Evolutionary conservation across 2,888 invertebrate genomes (phyloP).

Genomic region (Lymantria dispar): DNA sequence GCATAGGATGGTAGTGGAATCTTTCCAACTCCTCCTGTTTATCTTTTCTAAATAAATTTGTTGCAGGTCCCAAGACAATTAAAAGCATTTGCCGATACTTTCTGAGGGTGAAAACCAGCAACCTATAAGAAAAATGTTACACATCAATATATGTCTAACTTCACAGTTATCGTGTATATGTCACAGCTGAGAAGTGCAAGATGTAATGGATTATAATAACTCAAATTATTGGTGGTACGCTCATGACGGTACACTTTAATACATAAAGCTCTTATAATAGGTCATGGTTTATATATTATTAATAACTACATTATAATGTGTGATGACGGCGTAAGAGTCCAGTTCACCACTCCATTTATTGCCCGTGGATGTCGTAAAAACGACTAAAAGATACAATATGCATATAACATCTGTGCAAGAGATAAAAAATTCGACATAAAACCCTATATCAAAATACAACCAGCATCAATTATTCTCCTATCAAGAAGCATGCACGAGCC

Average conservation of each 20-base stretch:
- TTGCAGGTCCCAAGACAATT: too few relatives aligned
- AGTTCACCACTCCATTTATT: background rate
- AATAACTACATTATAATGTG: background rate
- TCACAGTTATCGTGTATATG: background rate
- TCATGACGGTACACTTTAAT: constrained; percentile 4
- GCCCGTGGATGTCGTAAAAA: background rate
- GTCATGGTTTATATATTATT: constrained; percentile 3
- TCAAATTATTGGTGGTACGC: constrained; percentile 6
- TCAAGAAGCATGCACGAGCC: too few relatives aligned
- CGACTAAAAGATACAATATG: background rate
- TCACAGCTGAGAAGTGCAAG: constrained; percentile 10
- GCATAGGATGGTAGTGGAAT: too few relatives aligned
- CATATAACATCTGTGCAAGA: too few relatives aligned
- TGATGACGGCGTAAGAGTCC: background rate
- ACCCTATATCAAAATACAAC: too few relatives aligned
- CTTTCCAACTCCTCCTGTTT: too few relatives aligned
- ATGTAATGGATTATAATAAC: constrained; percentile 22
- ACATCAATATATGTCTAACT: constrained; percentile 3
- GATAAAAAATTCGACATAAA: too few relatives aligned
- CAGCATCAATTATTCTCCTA: too few relatives aligned
- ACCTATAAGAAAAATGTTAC: too few relatives aligned
- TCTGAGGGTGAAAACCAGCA: too few relatives aligned
- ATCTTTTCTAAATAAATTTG: too few relatives aligned
- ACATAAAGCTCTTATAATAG: background rate
- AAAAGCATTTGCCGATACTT: too few relatives aligned